Evolutionary conservation across 2,797 vertebrate genomes (phyloP), one percentile per base, ranked within the genome.

Genomic region (Thamnophis elegans): DNA sequence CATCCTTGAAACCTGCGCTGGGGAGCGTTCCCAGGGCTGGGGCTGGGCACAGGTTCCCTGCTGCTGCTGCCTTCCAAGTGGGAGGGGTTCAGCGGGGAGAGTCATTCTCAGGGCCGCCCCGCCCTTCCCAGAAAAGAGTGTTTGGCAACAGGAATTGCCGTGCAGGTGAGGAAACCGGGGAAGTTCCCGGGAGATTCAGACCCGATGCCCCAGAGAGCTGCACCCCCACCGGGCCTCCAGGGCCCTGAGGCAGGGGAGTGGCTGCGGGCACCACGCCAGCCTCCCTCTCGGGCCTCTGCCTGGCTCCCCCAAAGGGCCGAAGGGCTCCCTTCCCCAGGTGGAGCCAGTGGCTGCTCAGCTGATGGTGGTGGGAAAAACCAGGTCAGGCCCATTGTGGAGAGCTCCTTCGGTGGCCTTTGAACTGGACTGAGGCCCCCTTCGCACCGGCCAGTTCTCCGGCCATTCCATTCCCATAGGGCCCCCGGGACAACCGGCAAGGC

Each of bases 1-100:
- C 89, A 90, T 16, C 2, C 0, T 42, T 13, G 1, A 2, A 36
- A 88, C 82, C 58, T 14, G 91, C 10, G 3, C 82, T 42, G 0
- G 87, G 82, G 68, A 56, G 4, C 93, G 87, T 94, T 91, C 56
- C 82, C 82, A 93, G 89, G 91, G 89, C 62, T 32, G 5, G 62
- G 62, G 65, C 25, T 16, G 12, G 22, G 87, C 47, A n/a, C 1
- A 0, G 14, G 18, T 11, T 51, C 90, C 9, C 59, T 42, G 2
- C 42, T 42, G 42, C 42, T 32, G 26, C 90, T 42, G 16, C 53
- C 47, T 53, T 90, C 87, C 58, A 89, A 73, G 47, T 56, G 0
- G 0, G 1, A 56, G 0, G 2, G 4, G 59, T 22, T 56, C 90
- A 11, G 47, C 56, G 11, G 78, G 93, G 62, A 90, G 65, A 47